Conservation (phyloP, 53 echinoderm and acorn worm genomes). For the Holothuria scabra region DNA sequence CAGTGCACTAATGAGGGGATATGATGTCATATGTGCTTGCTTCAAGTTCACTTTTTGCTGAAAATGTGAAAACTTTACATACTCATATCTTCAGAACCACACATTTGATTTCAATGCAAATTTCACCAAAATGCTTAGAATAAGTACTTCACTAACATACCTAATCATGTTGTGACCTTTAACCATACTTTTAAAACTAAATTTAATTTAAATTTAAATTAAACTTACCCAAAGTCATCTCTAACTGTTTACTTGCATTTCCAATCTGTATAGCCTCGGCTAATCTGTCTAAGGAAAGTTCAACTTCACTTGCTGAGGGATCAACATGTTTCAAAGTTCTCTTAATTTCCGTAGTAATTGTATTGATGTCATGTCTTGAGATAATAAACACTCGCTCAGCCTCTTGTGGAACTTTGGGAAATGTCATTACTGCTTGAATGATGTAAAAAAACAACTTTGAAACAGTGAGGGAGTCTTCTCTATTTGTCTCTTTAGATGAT, state of each 20-base stretch:
- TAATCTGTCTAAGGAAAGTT: conserved; percentile 23
- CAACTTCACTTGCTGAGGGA: background rate
- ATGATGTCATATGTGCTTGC: too few relatives aligned
- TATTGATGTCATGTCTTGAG: conserved; percentile 4
- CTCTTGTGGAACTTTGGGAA: background rate
- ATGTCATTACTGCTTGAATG: background rate
- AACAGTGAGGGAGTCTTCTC: conserved; percentile 11
- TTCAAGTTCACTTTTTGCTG: too few relatives aligned
- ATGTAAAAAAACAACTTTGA: conserved; percentile 23
- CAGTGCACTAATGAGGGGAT: too few relatives aligned
- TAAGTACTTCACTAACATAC: too few relatives aligned
- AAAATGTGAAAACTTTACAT: too few relatives aligned
- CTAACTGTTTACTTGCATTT: conserved; percentile 31
- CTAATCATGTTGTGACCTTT: too few relatives aligned
- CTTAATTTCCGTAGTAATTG: conserved; percentile 3
- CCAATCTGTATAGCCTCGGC: conserved; percentile 38
- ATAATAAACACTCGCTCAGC: conserved; percentile 2
- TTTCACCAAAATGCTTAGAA: too few relatives aligned
- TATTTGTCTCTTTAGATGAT: background rate
- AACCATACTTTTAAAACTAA: too few relatives aligned
- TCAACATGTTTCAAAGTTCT: background rate
- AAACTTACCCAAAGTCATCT: conserved; percentile 23
- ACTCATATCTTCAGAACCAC: too few relatives aligned
- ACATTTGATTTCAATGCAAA: too few relatives aligned
- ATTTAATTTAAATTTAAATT: too few relatives aligned